phyloP scores from a whole-genome alignment of 2,797 vertebrate species.

The Ibycter americanus region DNA sequence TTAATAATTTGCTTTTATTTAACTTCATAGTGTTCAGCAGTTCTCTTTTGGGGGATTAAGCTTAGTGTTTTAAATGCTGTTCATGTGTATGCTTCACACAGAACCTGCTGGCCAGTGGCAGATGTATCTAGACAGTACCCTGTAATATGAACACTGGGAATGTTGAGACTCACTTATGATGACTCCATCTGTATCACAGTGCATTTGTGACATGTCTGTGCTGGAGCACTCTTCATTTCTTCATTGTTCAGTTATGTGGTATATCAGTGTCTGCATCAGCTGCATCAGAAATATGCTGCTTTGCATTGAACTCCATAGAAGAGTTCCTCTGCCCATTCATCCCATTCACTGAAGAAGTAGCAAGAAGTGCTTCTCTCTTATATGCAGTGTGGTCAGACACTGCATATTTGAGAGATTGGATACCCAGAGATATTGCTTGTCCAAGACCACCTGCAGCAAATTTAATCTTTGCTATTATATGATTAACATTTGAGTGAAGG shows the following conservation, averaged over 20 bases:
- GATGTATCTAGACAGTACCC: background rate
- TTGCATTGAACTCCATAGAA: background rate
- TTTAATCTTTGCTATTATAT: background rate
- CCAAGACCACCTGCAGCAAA: background rate
- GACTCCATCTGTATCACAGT: background rate
- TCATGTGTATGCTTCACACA: background rate
- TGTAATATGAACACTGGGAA: background rate
- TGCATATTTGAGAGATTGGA: background rate
- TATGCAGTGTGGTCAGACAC: background rate
- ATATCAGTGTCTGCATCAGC: too few species aligned
- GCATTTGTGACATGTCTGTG: fast-evolving
- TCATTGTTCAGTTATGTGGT: background rate
- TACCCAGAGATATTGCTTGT: background rate
- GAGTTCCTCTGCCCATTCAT: background rate
- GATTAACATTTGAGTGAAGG: background rate
- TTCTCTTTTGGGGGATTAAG: background rate
- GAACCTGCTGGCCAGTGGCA: background rate
- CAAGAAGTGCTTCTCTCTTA: background rate
- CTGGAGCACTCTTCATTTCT: background rate
- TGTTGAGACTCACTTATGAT: background rate
- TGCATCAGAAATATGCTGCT: background rate
- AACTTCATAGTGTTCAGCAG: background rate
- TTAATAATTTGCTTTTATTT: background rate
- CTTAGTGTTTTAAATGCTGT: background rate
- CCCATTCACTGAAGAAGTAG: background rate